Evolutionary conservation across 2,113 vertebrate species (phyloP).

Genomic region (Neogobius melanostomus): DNA sequence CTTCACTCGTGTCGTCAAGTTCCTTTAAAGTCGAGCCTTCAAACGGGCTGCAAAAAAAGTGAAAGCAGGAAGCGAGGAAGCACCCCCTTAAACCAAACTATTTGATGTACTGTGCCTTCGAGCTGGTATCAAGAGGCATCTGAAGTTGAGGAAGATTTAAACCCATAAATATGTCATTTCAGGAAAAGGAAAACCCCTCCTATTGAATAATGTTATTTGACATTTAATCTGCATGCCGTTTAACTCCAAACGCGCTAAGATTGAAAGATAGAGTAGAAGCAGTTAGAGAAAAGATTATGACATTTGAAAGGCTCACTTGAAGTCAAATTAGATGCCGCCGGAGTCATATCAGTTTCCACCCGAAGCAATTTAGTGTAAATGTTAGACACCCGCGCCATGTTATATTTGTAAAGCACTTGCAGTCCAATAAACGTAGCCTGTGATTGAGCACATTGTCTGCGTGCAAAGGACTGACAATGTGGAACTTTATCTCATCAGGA

Average conservation of each 20-base stretch:
- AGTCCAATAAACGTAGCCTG: neutral
- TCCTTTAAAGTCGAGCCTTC: slow-evolving; percentile 13
- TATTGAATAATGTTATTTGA: slow-evolving; percentile 5
- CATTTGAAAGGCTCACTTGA: slow-evolving; percentile 6
- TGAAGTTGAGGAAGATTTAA: slow-evolving; percentile 13
- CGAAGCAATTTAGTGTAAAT: neutral
- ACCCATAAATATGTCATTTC: neutral
- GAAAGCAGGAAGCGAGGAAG: slow-evolving; percentile 17
- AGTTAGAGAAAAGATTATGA: neutral
- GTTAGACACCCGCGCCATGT: neutral
- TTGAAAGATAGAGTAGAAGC: slow-evolving; percentile 8
- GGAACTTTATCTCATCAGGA: neutral
- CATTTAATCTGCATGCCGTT: neutral
- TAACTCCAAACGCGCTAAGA: neutral
- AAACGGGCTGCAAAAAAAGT: slow-evolving; percentile 13
- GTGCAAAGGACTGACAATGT: neutral
- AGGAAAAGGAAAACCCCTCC: slow-evolving; percentile 1
- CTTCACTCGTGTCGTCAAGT: slow-evolving; percentile 7
- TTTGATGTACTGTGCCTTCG: slow-evolving; percentile 25
- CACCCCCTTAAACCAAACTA: slow-evolving; percentile 12
- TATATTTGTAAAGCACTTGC: slow-evolving; percentile 2
- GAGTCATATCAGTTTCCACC: neutral
- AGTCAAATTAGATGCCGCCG: neutral
- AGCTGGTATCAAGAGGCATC: slow-evolving; percentile 18
- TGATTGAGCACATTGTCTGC: neutral